phyloP scores from a whole-genome alignment of 2,888 invertebrate species.

The Lasioglossum villosulum region DNA sequence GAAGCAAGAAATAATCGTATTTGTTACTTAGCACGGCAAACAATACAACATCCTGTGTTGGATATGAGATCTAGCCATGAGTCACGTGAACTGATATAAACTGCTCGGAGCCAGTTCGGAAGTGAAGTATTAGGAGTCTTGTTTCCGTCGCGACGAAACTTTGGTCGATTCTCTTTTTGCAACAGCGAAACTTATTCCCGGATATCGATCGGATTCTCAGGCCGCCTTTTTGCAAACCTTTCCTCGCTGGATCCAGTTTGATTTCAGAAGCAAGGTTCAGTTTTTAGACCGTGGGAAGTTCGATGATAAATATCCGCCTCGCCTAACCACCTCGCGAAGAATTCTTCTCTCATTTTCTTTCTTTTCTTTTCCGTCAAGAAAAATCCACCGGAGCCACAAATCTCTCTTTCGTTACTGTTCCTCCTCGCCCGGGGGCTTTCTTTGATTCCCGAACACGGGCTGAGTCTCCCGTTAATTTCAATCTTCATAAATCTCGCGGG shows the following conservation, averaged over 20 bases:
- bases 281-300: slow-evolving; percentile 29
- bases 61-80: slow-evolving; percentile 34
- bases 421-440: background rate
- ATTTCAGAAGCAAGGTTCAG: slow-evolving; percentile 27
- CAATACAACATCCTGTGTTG: slow-evolving; percentile 28
- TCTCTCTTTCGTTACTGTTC: slow-evolving; percentile 4
- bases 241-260: slow-evolving; percentile 13
- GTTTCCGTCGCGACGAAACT: slow-evolving; percentile 48
- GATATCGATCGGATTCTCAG: slow-evolving; percentile 41
- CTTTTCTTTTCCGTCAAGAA: background rate
- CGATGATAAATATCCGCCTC: slow-evolving; percentile 36
- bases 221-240: background rate
- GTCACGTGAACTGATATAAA: slow-evolving; percentile 38
- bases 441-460: background rate
- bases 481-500: background rate
- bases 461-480: background rate
- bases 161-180: slow-evolving; percentile 23
- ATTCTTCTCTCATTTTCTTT: background rate
- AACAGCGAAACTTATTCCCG: slow-evolving; percentile 37
- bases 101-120: slow-evolving; percentile 47
- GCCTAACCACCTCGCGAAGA: background rate
- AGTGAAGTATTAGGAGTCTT: slow-evolving; percentile 46
- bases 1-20: slow-evolving; percentile 25
- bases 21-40: slow-evolving; percentile 22
- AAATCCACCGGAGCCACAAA: background rate